Percentiles rank a stretch among this genome's conserved stretches.
Conservation (phyloP, 2,888 invertebrate genomes). For the Hydriomena furcata region DNA sequence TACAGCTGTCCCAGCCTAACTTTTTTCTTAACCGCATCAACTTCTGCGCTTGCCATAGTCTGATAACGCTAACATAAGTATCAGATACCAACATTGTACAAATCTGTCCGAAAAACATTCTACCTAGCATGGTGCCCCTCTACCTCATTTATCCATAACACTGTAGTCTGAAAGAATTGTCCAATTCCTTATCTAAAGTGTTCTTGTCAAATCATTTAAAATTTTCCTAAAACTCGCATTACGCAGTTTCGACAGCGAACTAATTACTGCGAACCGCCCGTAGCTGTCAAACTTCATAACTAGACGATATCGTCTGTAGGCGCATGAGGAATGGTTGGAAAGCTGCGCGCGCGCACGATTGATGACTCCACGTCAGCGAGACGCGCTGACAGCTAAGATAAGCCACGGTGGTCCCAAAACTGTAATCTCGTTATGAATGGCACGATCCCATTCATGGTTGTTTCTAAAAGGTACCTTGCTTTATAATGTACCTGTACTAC, state of each 20-base stretch:
- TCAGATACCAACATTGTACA: no score
- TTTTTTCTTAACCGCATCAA: no score
- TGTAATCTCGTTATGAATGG: conserved; percentile 51
- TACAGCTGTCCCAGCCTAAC: no score
- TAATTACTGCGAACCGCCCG: conserved; percentile 42
- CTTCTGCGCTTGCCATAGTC: no score
- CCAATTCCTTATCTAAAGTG: neutral
- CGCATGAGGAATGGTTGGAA: conserved; percentile 50
- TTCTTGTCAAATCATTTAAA: neutral
- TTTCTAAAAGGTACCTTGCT: neutral
- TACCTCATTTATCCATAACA: no score
- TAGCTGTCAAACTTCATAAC: conserved; percentile 37
- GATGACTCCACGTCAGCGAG: conserved; percentile 54
- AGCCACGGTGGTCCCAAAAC: conserved; percentile 58
- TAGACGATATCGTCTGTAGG: conserved; percentile 30
- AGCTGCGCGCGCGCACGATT: conserved; percentile 56
- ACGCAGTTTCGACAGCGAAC: conserved; percentile 22
- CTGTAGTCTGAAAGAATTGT: no score
- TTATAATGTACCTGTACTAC: no score
- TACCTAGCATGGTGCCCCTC: no score
- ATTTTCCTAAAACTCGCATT: conserved; percentile 4
- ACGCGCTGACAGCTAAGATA: conserved; percentile 49
- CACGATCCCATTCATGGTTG: conserved; percentile 41
- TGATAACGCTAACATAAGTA: no score
- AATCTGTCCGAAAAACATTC: no score